Percentiles rank a stretch among this genome's conserved stretches.
These are phyloP conservation scores for Acanthisitta chloris DNA, from an alignment of 2,113 vertebrate species.

Conservation along the genomic window DNA sequence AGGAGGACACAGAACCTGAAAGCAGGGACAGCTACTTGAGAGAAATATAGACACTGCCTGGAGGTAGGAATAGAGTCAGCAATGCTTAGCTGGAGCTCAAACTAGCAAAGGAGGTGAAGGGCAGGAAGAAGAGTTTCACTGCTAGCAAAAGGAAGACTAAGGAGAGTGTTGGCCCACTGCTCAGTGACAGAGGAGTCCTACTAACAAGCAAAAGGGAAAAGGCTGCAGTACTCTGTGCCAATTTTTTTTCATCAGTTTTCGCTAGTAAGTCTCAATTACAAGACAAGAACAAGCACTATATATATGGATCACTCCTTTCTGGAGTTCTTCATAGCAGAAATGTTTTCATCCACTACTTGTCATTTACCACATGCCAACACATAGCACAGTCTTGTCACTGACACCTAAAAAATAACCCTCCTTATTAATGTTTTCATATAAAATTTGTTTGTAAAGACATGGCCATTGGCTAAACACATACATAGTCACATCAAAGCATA, in stretches of 20 bases:
- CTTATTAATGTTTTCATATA: background rate
- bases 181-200: background rate
- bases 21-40: background rate
- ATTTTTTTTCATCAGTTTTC: background rate
- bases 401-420: background rate
- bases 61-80: background rate
- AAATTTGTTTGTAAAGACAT: background rate
- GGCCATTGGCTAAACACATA: too few relatives aligned
- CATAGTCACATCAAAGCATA: background rate
- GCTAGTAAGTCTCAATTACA: background rate
- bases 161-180: too few relatives aligned
- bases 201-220: background rate
- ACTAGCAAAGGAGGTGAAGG: background rate
- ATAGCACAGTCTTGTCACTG: rapidly evolving
- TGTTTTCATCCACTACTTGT: background rate
- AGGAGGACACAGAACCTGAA: background rate
- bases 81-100: background rate
- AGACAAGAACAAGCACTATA: background rate
- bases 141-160: background rate
- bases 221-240: background rate
- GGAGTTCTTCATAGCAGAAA: background rate
- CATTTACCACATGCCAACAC: background rate
- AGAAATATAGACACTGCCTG: background rate
- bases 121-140: background rate
- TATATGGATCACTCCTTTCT: background rate